Evolutionary conservation across 2,888 invertebrate species (phyloP).

Genomic region (Euzophera pinguis): DNA sequence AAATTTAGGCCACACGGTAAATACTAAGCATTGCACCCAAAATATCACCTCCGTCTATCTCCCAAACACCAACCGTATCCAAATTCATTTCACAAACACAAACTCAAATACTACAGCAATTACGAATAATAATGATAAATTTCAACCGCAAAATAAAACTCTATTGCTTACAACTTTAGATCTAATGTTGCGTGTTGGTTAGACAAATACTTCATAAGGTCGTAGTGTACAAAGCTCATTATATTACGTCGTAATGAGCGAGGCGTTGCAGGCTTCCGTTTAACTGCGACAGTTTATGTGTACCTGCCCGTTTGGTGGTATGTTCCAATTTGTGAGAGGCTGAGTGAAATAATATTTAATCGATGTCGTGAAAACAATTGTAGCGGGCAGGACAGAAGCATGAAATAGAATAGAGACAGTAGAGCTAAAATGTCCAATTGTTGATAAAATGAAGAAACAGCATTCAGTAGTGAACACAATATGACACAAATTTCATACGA

Average conservation of each 20-base stretch:
- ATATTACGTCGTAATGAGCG: constrained; percentile 46
- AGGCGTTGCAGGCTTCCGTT: constrained; percentile 44
- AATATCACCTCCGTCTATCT: too few relatives aligned
- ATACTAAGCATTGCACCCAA: too few relatives aligned
- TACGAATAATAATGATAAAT: constrained; percentile 1
- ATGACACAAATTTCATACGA: too few relatives aligned
- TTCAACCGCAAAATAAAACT: not conserved
- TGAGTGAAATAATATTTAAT: not conserved
- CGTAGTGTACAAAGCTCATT: constrained; percentile 42
- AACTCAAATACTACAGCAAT: constrained; percentile 12
- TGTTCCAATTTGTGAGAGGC: constrained; percentile 19
- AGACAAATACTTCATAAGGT: constrained; percentile 26
- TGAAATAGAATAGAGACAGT: too few relatives aligned
- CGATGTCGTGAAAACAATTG: too few relatives aligned
- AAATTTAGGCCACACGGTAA: too few relatives aligned
- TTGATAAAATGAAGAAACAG: too few relatives aligned
- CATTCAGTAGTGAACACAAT: too few relatives aligned
- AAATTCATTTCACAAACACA: constrained; percentile 5
- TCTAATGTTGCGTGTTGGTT: not conserved
- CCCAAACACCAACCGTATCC: not conserved
- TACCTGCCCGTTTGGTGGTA: constrained; percentile 24
- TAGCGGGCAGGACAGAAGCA: too few relatives aligned
- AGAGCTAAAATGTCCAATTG: too few relatives aligned
- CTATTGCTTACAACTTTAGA: not conserved
- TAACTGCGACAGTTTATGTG: constrained; percentile 39